Conservation (phyloP, 2,113 vertebrate genomes). For the Leucosticte australis region DNA sequence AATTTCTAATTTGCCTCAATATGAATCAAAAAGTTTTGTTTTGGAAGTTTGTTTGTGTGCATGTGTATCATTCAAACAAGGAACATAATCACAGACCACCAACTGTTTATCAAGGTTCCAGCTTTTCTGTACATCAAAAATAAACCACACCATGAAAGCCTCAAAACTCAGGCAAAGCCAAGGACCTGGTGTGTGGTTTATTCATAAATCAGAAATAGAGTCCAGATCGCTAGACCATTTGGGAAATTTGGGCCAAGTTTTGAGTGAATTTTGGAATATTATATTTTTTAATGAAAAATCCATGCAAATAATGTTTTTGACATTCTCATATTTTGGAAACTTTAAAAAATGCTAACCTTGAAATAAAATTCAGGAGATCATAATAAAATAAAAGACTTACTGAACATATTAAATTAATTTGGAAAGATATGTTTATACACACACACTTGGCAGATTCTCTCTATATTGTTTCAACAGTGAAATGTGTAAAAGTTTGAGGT, state of each 20-base stretch:
- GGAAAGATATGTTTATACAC: neutral
- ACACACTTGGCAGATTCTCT: neutral
- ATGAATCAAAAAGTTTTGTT: neutral
- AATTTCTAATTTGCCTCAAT: neutral
- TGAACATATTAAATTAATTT: neutral
- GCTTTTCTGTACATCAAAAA: neutral
- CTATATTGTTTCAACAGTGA: neutral
- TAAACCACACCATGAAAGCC: neutral
- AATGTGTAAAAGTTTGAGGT: rapidly evolving
- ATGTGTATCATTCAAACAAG: neutral
- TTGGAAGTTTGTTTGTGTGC: neutral
- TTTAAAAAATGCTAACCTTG: neutral
- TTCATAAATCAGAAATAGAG: neutral
- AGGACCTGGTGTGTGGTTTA: neutral
- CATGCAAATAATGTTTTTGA: neutral
- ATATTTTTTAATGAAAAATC: neutral
- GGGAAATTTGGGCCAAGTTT: neutral
- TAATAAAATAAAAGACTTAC: neutral
- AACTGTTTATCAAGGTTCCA: neutral
- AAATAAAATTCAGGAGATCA: neutral
- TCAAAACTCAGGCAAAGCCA: neutral
- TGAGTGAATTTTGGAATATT: neutral
- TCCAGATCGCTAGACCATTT: neutral
- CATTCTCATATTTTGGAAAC: neutral
- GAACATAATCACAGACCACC: neutral